Evolutionary conservation across 2,797 vertebrate species (phyloP), one percentile per base, ranked within the genome.

Genomic region (Chiroxiphia lanceolata): DNA sequence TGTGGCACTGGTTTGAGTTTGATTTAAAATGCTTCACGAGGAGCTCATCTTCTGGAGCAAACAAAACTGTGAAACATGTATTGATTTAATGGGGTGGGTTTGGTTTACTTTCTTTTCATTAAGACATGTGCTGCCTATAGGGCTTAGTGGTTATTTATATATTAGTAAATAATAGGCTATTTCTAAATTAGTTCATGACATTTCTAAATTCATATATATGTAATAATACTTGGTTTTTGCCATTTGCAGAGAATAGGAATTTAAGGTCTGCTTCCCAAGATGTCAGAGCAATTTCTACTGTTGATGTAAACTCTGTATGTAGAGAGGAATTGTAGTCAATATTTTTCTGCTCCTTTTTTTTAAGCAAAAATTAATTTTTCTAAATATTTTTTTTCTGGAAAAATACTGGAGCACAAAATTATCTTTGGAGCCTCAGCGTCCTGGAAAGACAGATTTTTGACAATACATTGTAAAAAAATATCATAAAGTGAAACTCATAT

Each of bases 361-460:
- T 1, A 4, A 45, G 11, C 0, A 68, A 59, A 64, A 29, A 21
- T 1, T 0, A 65, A 34, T 25, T 70, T 81, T 13, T n/a, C 40
- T 72, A 50, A 59, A 29, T 51, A 2, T 7, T 61, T 47, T 2
- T 59, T 53, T 51, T 36, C 38, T 44, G 11, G n/a, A 59, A 70
- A 87, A 57, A 36, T 15, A 40, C 6, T 16, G 7, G 44, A 48
- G 25, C 20, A 82, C 23, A 36, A 51, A 72, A 83, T 42, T 50
- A 44, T 36, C 65, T 13, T 22, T 45, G 25, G 80, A 45, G 19
- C 36, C 50, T 78, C 29, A 34, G 15, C 53, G 22, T 42, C 53
- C 29, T 65, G 42, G 29, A 70, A 91, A 63, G 42, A 21, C 15
- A 7, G 25, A 1, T 31, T 61, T 93, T 85, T 80, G 22, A 33